Evolutionary conservation across 2,888 invertebrate genomes (phyloP), one percentile per base, ranked within the genome.

Genomic region (Drosophila mimetica): DNA sequence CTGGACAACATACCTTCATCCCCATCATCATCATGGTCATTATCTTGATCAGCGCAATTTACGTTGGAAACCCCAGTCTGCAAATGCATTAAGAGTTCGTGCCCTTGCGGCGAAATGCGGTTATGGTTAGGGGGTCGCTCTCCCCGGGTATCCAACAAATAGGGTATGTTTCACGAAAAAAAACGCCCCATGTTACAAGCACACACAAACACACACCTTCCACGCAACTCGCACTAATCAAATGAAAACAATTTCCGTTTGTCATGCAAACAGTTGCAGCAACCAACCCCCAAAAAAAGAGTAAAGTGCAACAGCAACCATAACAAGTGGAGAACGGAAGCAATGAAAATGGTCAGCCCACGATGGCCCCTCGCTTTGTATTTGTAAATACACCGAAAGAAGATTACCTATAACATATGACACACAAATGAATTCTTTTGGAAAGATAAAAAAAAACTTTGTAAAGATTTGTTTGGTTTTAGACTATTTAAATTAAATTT

Each of bases 221-320:
- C 59, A 69, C 71, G 50, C 64, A 59, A 20, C 57, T 65, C 64
- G 73, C 83, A 76, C 79, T 79, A 85, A 82, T 85, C 79, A 85
- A 85, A 82, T 82, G 82, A 84, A 84, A 84, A 84, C 73, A 70
- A 84, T 81, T 82, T 82, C 85, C 81, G 81, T 76, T 85, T 79
- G 81, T 82, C 85, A 85, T 82, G 85, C 79, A 85, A 70, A 73
- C 75, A 64, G 67, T 79, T 81, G 82, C 53, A 32, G 13, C 50
- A 59, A 42, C 52, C 30, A 30, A 55, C 47, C 52, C 71, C 58
- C 58, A 55, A 61, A 57, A 51, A 66, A 46, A 63, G 76, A 73
- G 48, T 69, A 51, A 79, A 85, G 80, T 82, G 82, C 66, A 70
- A 34, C 44, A 50, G 51, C 59, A 66, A 30, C 84, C 44, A 61